These are phyloP conservation scores for Sciurus niger DNA, from an alignment of 2,113 vertebrate genomes.

Conservation along the genomic window DNA sequence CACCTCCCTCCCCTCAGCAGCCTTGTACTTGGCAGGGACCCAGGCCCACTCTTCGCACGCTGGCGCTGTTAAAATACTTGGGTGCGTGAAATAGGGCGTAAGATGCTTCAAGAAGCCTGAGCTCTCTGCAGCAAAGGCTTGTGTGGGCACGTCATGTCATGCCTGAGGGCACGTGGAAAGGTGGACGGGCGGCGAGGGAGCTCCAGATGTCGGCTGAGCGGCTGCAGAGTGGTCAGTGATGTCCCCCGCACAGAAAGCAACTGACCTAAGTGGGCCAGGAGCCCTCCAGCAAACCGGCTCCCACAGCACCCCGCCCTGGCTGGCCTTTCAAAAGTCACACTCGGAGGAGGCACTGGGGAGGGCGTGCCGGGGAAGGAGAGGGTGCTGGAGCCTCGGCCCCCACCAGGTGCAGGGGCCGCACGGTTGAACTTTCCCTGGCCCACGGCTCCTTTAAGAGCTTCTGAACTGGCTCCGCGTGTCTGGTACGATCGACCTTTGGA, in stretches of 20 bases:
- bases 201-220: neutral
- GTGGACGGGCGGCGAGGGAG: neutral
- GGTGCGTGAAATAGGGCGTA: neutral
- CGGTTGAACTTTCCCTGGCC: neutral
- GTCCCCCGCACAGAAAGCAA: neutral
- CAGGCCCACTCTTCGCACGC: neutral
- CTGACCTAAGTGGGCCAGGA: neutral
- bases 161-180: neutral
- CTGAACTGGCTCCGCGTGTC: neutral
- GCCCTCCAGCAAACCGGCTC: neutral
- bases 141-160: rapidly evolving
- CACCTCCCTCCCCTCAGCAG: neutral
- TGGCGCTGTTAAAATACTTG: neutral
- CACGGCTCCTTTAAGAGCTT: neutral
- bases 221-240: rapidly evolving
- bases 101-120: neutral
- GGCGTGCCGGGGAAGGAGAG: neutral
- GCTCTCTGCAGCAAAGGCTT: neutral
- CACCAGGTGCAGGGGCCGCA: rapidly evolving
- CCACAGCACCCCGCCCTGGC: neutral
- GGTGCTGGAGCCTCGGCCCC: neutral
- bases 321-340: neutral
- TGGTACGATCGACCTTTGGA: neutral
- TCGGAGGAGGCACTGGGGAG: neutral
- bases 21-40: neutral